Base-by-base conservation (phyloP, 2,113 vertebrate species). In the Kryptolebias marmoratus region DNA sequence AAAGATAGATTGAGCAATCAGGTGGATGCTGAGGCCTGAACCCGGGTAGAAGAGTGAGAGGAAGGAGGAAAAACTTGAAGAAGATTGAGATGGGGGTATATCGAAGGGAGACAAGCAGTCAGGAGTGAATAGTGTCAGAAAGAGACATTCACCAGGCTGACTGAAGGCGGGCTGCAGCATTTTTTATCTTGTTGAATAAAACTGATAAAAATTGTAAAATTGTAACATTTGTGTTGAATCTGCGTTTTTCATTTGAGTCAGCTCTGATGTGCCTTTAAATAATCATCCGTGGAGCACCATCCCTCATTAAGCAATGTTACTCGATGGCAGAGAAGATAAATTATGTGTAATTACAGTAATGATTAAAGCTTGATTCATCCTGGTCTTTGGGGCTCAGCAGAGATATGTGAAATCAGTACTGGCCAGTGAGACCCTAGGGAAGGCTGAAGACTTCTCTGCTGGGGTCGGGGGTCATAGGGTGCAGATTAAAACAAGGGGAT, bases 1-100 rank as follows among this genome's bases (percentile, higher is more conserved):
- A 92, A 94, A 94, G 93, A 94, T 92, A 93, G 92, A 94, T 94
- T 88, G 91, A 93, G 90, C 92, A 94, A 93, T 94, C 92, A 90
- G 89, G 91, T 90, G 87, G 89, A 91, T 85, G 92, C 90, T 87
- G 85, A 87, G 87, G 86, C 86, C 85, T 86, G 85, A 88, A 84
- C 79, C 76, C 50, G 9, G 62, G 79, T 87, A 83, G 62, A 81
- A 81, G 77, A 70, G 72, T 62, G 16, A 63, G 58, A 75, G 73
- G 76, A 84, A 82, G 78, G 68, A 42, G 75, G 70, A 69, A 77
- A 71, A 81, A 77, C 70, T 80, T 68, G 54, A 42, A 76, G 75
- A 83, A 83, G 87, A 89, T 82, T 80, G 88, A 88, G 86, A 81
- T 60, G 84, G 71, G 85, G 76, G 78, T 45, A 66, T 73, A 70